phyloP scores from a whole-genome alignment of 2,113 vertebrate genomes.

The Gasterosteus aculeatus region DNA sequence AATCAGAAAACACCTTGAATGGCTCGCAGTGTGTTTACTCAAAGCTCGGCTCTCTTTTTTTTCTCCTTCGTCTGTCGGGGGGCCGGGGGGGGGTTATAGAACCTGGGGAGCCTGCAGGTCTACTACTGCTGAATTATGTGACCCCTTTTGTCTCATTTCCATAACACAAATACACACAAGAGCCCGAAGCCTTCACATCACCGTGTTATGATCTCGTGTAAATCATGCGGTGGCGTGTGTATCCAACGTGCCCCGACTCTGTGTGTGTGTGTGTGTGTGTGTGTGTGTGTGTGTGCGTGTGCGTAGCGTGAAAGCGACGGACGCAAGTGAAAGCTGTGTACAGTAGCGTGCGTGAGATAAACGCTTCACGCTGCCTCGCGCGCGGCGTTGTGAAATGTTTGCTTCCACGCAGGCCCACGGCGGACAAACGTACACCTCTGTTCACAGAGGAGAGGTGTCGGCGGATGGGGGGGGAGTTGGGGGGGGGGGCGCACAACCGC shows the following conservation, averaged over 20 bases:
- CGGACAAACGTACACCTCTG: constrained; percentile 5
- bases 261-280: constrained; percentile 23
- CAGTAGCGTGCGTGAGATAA: constrained; percentile 37
- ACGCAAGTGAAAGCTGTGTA: constrained; percentile 42
- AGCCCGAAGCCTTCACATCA: constrained; percentile 25
- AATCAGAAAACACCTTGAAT: constrained; percentile 24
- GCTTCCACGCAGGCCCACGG: constrained; percentile 1
- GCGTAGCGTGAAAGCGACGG: constrained; percentile 24
- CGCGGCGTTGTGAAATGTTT: neutral
- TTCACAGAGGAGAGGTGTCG: neutral
- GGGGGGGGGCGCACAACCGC: constrained; percentile 2
- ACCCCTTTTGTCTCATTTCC: constrained; percentile 57
- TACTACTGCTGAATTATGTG: constrained; percentile 66
- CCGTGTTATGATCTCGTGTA: constrained; percentile 44
- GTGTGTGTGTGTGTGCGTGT: constrained; percentile 21
- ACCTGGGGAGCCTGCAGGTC: constrained; percentile 64
- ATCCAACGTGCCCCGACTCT: constrained; percentile 38
- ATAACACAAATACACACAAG: constrained; percentile 56
- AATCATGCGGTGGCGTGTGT: constrained; percentile 29
- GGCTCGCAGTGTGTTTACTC: constrained; percentile 35
- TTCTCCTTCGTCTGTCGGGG: constrained; percentile 40
- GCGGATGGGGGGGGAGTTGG: too few species aligned
- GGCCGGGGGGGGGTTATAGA: constrained; percentile 57
- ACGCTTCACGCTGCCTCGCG: constrained; percentile 23
- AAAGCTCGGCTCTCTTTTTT: constrained; percentile 31